Evolutionary conservation across 2,113 vertebrate genomes (phyloP), one percentile per base, ranked within the genome.

Genomic region (Mastomys coucha): DNA sequence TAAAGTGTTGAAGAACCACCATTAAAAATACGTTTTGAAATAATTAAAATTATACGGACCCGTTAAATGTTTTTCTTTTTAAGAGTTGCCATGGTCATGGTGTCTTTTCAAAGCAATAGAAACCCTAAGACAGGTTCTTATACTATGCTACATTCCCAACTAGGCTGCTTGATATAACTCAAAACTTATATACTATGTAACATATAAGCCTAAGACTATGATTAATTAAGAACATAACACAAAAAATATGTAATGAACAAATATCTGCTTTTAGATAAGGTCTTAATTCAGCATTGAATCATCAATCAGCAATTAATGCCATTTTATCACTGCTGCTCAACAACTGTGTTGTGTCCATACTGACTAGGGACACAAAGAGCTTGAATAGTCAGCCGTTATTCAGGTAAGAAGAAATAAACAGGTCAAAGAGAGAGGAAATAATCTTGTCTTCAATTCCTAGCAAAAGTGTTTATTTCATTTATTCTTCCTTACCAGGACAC

Each of bases 401-500:
- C 60, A 87, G 22, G 7, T 53, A 92, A 56, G 39, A 89, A 86
- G 22, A 87, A 51, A 82, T 19, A 80, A 78, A 84, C 22, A 91
- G 22, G 13, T 76, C n/a, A 63, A 58, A 88, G 31, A 89, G 9
- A 86, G 1, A 36, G 45, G 9, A 94, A 36, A 36, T 14, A 42
- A 77, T 49, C 45, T 72, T 19, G 2, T 90, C 58, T 92, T 84
- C 42, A 82, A 8, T 89, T 28, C 2, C 87, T 39, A 75, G 72
- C 7, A 78, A 91, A 53, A 81, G 80, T 26, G 88, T 92, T 95
- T 73, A 94, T 81, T 95, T 92, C 4, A 91, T 81, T 82, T 91
- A n/a, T 88, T 56, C 20, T 77, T 4, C 14, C 2, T 91, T 84
- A 88, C 1, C 19, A 77, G 39, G 69, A 31, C 8, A 82, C 2